Conservation (phyloP, 2,113 vertebrate genomes). For the Tiliqua scincoides region DNA sequence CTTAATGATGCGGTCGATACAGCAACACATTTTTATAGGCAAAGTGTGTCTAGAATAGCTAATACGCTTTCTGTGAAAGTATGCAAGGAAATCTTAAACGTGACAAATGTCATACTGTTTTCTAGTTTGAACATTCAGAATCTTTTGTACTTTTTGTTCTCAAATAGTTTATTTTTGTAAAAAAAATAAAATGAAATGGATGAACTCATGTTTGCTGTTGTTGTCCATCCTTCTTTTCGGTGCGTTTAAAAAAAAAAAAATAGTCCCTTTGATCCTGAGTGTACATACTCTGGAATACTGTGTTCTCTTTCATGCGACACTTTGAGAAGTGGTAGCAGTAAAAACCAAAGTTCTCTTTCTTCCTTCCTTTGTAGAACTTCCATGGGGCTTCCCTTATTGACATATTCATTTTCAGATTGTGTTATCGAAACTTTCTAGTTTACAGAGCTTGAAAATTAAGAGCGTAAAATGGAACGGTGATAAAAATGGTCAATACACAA, state of each 20-base stretch:
- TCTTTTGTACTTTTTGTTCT: constrained; percentile 77
- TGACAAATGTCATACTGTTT: constrained; percentile 78
- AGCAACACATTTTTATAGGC: constrained; percentile 63
- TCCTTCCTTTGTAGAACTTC: neutral
- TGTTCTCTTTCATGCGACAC: neutral
- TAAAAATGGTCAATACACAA: neutral
- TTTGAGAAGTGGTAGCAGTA: neutral
- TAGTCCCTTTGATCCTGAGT: neutral
- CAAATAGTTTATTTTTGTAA: constrained; percentile 85
- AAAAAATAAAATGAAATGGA: constrained; percentile 66
- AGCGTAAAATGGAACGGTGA: too few relatives aligned
- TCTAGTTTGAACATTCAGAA: constrained; percentile 80
- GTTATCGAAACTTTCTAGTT: neutral
- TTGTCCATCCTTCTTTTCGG: neutral
- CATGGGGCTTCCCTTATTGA: neutral
- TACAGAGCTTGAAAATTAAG: neutral
- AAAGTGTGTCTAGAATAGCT: constrained; percentile 77
- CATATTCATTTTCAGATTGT: neutral
- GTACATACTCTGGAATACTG: neutral
- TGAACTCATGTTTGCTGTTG: constrained; percentile 48
- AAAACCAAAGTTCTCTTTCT: neutral
- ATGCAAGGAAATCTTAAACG: constrained; percentile 71
- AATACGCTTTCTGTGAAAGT: constrained; percentile 93
- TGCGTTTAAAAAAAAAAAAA: too few relatives aligned
- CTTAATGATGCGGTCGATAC: constrained; percentile 74